phyloP scores from a whole-genome alignment of 1,140 invertebrate species.

The Pseudobourletiella spinata region DNA sequence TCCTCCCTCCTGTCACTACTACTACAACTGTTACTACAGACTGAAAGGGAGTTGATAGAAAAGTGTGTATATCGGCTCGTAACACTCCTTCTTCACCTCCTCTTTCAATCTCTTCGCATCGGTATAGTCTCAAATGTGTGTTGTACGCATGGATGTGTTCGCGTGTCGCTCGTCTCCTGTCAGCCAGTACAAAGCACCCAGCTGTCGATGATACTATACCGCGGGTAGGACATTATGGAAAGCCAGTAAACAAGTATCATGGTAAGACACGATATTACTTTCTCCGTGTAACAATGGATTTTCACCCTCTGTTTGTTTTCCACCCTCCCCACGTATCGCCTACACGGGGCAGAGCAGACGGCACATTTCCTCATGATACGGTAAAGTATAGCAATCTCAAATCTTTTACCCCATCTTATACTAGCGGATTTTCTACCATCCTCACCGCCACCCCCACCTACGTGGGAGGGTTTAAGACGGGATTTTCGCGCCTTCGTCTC shows the following conservation, averaged over 20 bases:
- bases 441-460: too few relatives aligned
- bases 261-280: conserved; percentile 1
- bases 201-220: background rate
- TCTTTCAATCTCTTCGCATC: too few relatives aligned
- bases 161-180: background rate
- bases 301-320: conserved; percentile 10
- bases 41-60: background rate
- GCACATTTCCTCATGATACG: too few relatives aligned
- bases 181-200: background rate
- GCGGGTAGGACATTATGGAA: background rate
- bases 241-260: background rate
- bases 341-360: too few relatives aligned
- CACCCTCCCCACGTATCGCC: too few relatives aligned
- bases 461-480: too few relatives aligned
- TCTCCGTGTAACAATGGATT: background rate
- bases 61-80: background rate
- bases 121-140: background rate
- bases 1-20: background rate
- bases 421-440: too few relatives aligned
- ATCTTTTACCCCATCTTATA: too few relatives aligned
- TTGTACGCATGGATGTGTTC: background rate
- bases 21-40: too few relatives aligned
- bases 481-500: too few relatives aligned
- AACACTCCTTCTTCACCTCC: too few relatives aligned
- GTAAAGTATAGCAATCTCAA: too few relatives aligned